A percentile compares a stretch with the other conserved stretches of the same genome.
Evolutionary conservation across 2,113 vertebrate genomes (phyloP).

Genomic region (Tragulus kanchil): DNA sequence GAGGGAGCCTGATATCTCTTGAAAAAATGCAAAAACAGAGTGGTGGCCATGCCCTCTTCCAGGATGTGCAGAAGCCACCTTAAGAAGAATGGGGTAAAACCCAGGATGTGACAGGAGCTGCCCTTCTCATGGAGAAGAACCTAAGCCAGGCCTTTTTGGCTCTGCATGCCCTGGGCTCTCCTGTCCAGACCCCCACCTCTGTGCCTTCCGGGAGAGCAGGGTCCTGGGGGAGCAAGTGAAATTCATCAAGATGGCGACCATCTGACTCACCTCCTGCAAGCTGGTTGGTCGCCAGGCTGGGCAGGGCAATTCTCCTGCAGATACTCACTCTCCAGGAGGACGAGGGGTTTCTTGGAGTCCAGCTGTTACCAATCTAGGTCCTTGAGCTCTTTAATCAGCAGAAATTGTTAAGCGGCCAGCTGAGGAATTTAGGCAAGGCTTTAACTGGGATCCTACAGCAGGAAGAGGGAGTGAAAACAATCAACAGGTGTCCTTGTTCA

Average conservation of each 20-base stretch:
- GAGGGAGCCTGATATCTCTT: neutral
- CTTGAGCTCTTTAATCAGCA: neutral
- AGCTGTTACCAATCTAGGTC: neutral
- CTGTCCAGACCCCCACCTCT: neutral
- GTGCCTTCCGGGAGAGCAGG: neutral
- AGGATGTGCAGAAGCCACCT: neutral
- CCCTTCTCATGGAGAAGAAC: neutral
- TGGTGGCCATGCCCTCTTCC: fast-evolving
- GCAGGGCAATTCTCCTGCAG: neutral
- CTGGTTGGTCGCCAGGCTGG: neutral
- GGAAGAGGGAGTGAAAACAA: neutral
- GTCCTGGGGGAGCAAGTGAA: neutral
- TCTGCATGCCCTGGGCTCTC: neutral
- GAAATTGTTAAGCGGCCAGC: neutral
- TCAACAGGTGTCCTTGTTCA: neutral
- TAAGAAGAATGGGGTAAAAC: neutral
- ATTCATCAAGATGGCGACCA: neutral
- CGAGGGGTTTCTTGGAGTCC: neutral
- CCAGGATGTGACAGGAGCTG: neutral
- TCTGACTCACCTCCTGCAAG: neutral
- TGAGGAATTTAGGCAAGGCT: neutral
- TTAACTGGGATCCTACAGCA: neutral
- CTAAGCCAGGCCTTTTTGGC: neutral
- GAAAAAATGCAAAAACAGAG: neutral
- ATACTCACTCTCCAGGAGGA: neutral